Percentiles rank a stretch among this genome's conserved stretches.
These are phyloP conservation scores for Drosophila kokeensis DNA, from an alignment of 2,888 invertebrate species.

Conservation along the genomic window DNA sequence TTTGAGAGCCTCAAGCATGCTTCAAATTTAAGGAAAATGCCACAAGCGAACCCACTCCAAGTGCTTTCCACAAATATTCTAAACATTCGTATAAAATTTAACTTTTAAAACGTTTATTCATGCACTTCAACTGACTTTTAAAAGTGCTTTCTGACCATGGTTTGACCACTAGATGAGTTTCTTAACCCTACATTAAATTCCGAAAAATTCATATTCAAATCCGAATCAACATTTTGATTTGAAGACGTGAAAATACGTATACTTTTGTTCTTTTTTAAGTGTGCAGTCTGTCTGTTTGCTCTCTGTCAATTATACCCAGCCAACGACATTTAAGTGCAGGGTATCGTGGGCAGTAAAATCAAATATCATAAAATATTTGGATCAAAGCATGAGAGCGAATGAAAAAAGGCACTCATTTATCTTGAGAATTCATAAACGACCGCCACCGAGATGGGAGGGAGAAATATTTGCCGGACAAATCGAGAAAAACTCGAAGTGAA, in stretches of 20 bases:
- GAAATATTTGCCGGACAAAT: slow-evolving; percentile 43
- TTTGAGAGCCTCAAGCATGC: slow-evolving; percentile 48
- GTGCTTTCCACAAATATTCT: neutral
- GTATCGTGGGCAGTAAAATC: slow-evolving; percentile 26
- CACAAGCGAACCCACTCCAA: neutral
- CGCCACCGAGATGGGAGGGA: slow-evolving; percentile 16
- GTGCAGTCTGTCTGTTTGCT: neutral
- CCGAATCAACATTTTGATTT: too few species aligned
- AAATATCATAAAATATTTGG: slow-evolving; percentile 43
- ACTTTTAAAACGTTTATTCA: neutral
- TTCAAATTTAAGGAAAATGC: slow-evolving; percentile 39
- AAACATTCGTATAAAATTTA: neutral
- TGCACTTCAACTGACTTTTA: neutral
- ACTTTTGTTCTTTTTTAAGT: accelerated
- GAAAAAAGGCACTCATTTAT: slow-evolving; percentile 57
- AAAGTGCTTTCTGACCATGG: neutral
- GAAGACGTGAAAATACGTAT: too few species aligned
- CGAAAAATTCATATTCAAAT: too few species aligned
- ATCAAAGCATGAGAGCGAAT: slow-evolving; percentile 20
- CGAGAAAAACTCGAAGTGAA: slow-evolving; percentile 11
- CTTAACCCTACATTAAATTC: too few species aligned
- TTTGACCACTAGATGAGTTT: neutral
- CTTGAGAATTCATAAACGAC: slow-evolving; percentile 50
- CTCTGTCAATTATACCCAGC: neutral
- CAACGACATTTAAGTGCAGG: neutral